Percentiles rank a stretch among this genome's conserved stretches.
These are phyloP conservation scores for Papilio polytes DNA, from an alignment of 1,140 invertebrate species.

Conservation along the genomic window DNA sequence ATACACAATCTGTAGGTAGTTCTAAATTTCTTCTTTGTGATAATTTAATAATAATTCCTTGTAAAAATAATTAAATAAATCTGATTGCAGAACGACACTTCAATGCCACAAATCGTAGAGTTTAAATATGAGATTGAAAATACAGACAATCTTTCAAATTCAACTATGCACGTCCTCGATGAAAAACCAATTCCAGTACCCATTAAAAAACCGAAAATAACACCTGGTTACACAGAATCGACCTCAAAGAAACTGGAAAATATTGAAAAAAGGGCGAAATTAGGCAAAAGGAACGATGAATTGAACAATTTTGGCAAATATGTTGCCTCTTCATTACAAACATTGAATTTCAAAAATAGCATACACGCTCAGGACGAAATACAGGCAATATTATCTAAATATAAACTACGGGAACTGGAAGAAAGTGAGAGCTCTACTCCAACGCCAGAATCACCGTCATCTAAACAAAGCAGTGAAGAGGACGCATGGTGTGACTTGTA, in stretches of 20 bases:
- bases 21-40: too few relatives aligned
- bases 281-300: not conserved
- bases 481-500: not conserved
- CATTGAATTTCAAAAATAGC: not conserved
- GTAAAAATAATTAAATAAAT: not conserved
- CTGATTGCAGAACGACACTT: not conserved
- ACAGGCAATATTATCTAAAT: slow-evolving; percentile 9
- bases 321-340: not conserved
- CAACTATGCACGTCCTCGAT: not conserved
- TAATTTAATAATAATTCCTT: too few relatives aligned
- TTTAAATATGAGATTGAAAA: not conserved
- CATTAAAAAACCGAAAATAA: not conserved
- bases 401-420: not conserved
- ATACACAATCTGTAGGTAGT: too few relatives aligned
- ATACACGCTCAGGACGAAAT: not conserved
- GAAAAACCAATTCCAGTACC: not conserved
- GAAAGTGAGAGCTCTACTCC: not conserved
- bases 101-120: not conserved
- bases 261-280: not conserved
- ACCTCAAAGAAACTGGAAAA: not conserved
- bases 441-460: not conserved
- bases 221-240: not conserved
- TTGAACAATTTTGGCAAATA: slow-evolving; percentile 8
- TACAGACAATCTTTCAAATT: not conserved
- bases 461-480: not conserved